Percentiles rank a stretch among this genome's conserved stretches.
These are phyloP conservation scores for Odontamblyopus rebecca DNA, from an alignment of 2,797 vertebrate genomes.

Conservation along the genomic window DNA sequence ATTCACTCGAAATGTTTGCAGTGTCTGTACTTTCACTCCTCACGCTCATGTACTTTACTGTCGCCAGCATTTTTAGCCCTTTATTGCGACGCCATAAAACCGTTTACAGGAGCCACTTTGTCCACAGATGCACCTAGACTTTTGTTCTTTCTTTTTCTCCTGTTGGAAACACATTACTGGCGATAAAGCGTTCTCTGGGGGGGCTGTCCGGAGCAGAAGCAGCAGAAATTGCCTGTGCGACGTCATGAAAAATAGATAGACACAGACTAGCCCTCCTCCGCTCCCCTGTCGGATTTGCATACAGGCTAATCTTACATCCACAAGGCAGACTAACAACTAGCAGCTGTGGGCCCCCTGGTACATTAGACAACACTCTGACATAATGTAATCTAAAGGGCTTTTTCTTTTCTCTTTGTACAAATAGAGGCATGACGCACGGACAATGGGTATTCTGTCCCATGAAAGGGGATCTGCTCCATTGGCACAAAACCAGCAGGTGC, in stretches of 20 bases:
- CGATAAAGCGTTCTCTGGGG: conserved; percentile 26
- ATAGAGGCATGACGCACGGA: conserved; percentile 40
- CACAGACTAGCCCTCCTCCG: conserved; percentile 7
- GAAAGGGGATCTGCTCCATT: conserved; percentile 65
- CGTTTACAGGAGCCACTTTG: conserved; percentile 24
- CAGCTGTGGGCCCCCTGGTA: conserved; percentile 13
- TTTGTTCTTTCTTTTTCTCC: conserved; percentile 29
- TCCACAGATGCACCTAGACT: conserved; percentile 29
- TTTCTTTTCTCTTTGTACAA: conserved; percentile 30
- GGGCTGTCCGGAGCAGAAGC: conserved; percentile 12
- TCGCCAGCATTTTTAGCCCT: conserved; percentile 32
- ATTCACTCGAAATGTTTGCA: not conserved
- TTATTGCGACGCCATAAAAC: conserved; percentile 38
- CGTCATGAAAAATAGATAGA: conserved; percentile 53
- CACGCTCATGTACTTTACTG: not conserved
- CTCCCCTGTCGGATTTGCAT: conserved; percentile 7
- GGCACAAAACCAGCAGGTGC: conserved; percentile 68
- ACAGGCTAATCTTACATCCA: conserved; percentile 3
- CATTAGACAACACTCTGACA: conserved; percentile 16
- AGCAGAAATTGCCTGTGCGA: conserved; percentile 16
- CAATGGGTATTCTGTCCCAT: conserved; percentile 53
- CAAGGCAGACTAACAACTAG: conserved; percentile 32
- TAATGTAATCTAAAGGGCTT: conserved; percentile 18
- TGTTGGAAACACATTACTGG: conserved; percentile 20
- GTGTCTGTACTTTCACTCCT: not conserved